A percentile compares a stretch with the other conserved stretches of the same genome.
Evolutionary conservation across 2,797 vertebrate genomes (phyloP).

Genomic region (Peromyscus attwateri): DNA sequence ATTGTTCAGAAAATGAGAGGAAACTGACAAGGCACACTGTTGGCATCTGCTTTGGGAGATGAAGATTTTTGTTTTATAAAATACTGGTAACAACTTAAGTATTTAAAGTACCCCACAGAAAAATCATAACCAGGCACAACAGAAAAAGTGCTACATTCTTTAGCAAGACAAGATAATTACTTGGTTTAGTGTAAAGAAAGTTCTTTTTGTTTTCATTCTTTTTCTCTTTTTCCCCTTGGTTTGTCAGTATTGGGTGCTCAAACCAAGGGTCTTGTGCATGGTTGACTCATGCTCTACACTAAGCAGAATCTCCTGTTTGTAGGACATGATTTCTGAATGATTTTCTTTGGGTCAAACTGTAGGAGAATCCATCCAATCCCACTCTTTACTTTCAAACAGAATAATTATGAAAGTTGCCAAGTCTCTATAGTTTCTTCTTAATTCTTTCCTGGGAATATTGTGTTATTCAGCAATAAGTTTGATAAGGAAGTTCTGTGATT

Average conservation of each 20-base stretch:
- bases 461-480: slow-evolving; percentile 13
- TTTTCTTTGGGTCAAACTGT: neutral
- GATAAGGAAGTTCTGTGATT: neutral
- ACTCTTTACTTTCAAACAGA: slow-evolving; percentile 39
- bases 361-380: slow-evolving; percentile 7
- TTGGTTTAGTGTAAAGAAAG: slow-evolving; percentile 35
- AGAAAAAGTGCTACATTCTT: neutral
- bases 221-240: neutral
- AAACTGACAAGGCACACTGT: slow-evolving; percentile 48
- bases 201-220: neutral
- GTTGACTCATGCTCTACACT: neutral
- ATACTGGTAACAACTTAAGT: neutral
- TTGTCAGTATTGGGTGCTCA: neutral
- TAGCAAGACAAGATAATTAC: neutral
- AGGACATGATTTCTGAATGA: neutral
- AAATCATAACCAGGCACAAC: neutral
- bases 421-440: neutral
- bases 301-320: neutral
- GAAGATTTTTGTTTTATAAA: neutral
- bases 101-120: neutral
- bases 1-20: neutral
- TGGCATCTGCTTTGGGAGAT: neutral
- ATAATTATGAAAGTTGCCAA: slow-evolving; percentile 22
- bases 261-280: neutral
- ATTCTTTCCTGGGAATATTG: neutral